Conservation (phyloP, 2,113 vertebrate genomes). For the Seriola quinqueradiata region DNA sequence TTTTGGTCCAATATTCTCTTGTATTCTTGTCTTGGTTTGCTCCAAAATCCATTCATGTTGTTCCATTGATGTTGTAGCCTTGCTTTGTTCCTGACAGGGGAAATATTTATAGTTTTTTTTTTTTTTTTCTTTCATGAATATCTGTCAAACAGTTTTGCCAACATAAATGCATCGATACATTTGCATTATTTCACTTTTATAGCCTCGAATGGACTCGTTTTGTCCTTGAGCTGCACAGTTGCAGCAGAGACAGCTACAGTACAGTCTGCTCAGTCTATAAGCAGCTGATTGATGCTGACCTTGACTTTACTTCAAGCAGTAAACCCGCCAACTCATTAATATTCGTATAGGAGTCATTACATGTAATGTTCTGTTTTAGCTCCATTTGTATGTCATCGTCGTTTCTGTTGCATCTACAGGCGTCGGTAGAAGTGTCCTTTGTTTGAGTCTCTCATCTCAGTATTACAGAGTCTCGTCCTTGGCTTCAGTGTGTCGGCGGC, state of each 20-base stretch:
- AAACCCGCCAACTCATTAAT: background rate
- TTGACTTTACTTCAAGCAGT: constrained; percentile 15
- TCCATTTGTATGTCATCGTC: constrained; percentile 14
- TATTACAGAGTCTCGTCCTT: background rate
- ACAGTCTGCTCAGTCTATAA: background rate
- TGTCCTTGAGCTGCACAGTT: background rate
- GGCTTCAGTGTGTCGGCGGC: background rate
- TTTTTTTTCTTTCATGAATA: background rate
- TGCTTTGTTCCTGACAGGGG: too few species aligned
- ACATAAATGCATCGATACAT: background rate
- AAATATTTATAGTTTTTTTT: background rate
- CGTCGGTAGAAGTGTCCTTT: background rate
- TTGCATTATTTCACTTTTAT: constrained; percentile 3
- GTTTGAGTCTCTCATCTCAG: background rate
- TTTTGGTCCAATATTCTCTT: background rate
- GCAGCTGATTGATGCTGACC: constrained; percentile 3
- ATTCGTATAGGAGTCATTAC: background rate
- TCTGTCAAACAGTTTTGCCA: background rate
- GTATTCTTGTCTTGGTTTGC: background rate
- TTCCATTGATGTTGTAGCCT: too few species aligned
- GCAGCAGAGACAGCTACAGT: background rate
- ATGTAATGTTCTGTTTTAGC: constrained; percentile 9
- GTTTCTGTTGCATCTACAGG: background rate
- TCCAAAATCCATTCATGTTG: too few species aligned
- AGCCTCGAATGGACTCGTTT: background rate